Evolutionary conservation across 1,140 invertebrate genomes (phyloP).

Genomic region (Drosophila elegans): DNA sequence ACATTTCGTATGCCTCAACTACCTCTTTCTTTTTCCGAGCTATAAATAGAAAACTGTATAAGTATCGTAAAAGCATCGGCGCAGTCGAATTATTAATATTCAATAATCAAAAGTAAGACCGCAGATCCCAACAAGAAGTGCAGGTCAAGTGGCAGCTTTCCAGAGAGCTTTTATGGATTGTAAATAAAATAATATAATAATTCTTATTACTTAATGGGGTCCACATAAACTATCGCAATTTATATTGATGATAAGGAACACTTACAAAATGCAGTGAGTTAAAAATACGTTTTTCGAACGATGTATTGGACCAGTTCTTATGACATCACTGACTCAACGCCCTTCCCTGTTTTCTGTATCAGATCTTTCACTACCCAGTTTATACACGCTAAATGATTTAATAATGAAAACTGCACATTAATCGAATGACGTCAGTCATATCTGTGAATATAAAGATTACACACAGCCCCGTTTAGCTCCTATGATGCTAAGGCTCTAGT

Average conservation of each 20-base stretch:
- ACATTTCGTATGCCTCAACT: constrained; percentile 9
- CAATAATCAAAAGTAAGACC: constrained; percentile 19
- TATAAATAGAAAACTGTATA: constrained; percentile 38
- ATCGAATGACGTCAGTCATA: constrained; percentile 48
- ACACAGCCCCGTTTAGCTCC: constrained; percentile 27
- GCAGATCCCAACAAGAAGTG: neutral
- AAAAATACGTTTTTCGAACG: neutral
- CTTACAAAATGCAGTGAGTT: neutral
- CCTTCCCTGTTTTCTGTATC: neutral
- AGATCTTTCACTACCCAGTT: neutral
- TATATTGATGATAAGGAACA: neutral
- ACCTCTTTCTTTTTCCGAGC: neutral
- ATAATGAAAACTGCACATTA: constrained; percentile 22
- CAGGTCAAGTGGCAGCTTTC: constrained; percentile 8
- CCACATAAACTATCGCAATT: neutral
- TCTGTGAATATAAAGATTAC: constrained; percentile 52
- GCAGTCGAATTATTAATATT: constrained; percentile 30
- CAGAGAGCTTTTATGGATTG: neutral
- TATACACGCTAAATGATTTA: constrained; percentile 19
- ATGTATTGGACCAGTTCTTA: neutral
- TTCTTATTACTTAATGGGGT: no score
- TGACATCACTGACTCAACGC: constrained; percentile 4
- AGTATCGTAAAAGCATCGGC: neutral
- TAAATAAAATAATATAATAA: no score
- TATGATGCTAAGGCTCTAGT: neutral